phyloP scores from a whole-genome alignment of 2,113 vertebrate genomes.

The Lathamus discolor region DNA sequence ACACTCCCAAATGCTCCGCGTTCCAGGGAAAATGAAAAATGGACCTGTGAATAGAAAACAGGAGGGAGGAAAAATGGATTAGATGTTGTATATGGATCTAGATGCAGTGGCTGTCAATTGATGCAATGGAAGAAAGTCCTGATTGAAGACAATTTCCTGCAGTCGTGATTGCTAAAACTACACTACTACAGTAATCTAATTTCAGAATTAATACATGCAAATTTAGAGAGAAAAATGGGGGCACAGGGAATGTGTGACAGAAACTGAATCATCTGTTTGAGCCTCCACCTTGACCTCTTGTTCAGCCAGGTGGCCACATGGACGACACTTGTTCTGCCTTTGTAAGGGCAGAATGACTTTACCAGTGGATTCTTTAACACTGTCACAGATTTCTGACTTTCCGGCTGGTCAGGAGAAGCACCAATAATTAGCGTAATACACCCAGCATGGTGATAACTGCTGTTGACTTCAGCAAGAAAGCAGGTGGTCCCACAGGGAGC shows the following conservation, averaged over 20 bases:
- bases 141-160: not conserved
- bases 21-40: slow-evolving; percentile 44
- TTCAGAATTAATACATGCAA: not conserved
- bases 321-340: not conserved
- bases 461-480: not conserved
- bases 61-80: not conserved
- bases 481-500: not conserved
- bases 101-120: not conserved
- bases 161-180: accelerated
- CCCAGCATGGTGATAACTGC: not conserved
- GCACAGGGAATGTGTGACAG: not conserved
- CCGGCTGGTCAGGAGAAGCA: not conserved
- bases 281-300: not conserved
- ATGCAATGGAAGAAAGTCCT: not conserved
- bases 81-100: not conserved
- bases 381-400: not conserved
- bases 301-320: accelerated
- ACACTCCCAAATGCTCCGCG: slow-evolving; percentile 12
- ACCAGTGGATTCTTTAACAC: not conserved
- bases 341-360: not conserved
- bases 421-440: not conserved
- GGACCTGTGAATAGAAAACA: slow-evolving; percentile 25
- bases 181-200: not conserved
- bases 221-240: not conserved
- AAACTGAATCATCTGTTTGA: not conserved